Evolutionary conservation across 2,888 invertebrate genomes (phyloP), one percentile per base, ranked within the genome.

Genomic region (Timandra comae): DNA sequence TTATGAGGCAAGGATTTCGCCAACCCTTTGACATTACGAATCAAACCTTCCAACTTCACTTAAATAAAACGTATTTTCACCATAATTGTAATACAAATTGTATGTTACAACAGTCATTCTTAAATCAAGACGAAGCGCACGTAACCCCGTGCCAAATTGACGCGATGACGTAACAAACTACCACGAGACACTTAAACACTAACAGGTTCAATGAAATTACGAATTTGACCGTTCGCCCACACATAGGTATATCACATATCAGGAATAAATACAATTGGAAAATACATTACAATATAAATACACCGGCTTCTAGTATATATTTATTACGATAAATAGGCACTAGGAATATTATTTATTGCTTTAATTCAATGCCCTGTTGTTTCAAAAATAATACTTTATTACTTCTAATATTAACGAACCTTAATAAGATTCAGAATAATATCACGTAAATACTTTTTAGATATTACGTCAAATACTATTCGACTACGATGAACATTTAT

Each of bases 1-100:
- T 81, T 81, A 64, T 71, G 75, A 82, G 81, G 84, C 81, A 80
- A 81, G 76, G 73, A 55, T 66, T 64, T n/a, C n/a, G n/a, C n/a
- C n/a, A n/a, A n/a, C n/a, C n/a, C n/a, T n/a, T n/a, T n/a, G n/a
- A n/a, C n/a, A n/a, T n/a, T n/a, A n/a, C n/a, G n/a, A n/a, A n/a
- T n/a, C n/a, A n/a, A n/a, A n/a, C n/a, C n/a, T n/a, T n/a, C n/a
- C n/a, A n/a, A n/a, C n/a, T n/a, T n/a, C n/a, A n/a, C n/a, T n/a
- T n/a, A n/a, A n/a, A n/a, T n/a, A n/a, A n/a, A n/a, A n/a, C n/a
- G n/a, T n/a, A n/a, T n/a, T n/a, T n/a, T n/a, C n/a, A n/a, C n/a
- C n/a, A n/a, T n/a, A n/a, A n/a, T n/a, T n/a, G n/a, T n/a, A n/a
- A n/a, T n/a, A n/a, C n/a, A n/a, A n/a, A n/a, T n/a, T n/a, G n/a